phyloP scores from a whole-genome alignment of 2,888 invertebrate genomes.

The Zygaena filipendulae region DNA sequence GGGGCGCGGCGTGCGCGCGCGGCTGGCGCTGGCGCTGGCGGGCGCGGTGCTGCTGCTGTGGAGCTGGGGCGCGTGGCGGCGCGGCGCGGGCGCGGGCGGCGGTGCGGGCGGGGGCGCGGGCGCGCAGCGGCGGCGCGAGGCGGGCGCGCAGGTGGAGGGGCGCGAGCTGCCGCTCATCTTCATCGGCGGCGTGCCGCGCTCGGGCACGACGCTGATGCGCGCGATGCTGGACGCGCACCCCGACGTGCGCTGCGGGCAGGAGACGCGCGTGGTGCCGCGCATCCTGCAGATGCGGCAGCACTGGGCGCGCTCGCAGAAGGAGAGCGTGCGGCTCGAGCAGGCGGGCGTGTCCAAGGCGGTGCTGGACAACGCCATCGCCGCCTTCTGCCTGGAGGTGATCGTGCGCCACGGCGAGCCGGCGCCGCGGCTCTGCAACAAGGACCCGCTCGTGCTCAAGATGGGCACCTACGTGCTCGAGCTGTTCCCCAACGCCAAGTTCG shows the following conservation, averaged over 20 bases:
- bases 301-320: conserved; percentile 95
- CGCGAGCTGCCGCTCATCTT: conserved; percentile 94
- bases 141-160: conserved; percentile 60
- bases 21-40: conserved; percentile 23
- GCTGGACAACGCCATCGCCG: conserved; percentile 94
- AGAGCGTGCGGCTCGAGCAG: conserved; percentile 89
- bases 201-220: conserved; percentile 96
- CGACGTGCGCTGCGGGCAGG: conserved; percentile 96
- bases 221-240: conserved; percentile 99
- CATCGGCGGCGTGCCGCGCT: conserved; percentile 97
- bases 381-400: conserved; percentile 96
- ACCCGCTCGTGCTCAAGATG: conserved; percentile 97
- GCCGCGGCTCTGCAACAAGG: conserved; percentile 96
- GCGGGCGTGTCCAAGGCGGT: conserved; percentile 94
- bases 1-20: conserved; percentile 18
- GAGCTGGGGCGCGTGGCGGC: conserved; percentile 15
- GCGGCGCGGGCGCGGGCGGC: conserved; percentile 14
- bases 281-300: conserved; percentile 95
- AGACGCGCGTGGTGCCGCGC: conserved; percentile 96
- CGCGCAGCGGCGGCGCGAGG: conserved; percentile 7
- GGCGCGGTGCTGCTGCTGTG: conserved; percentile 18
- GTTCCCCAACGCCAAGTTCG: conserved; percentile 97
- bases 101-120: conserved; percentile 10
- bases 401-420: conserved; percentile 97
- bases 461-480: conserved; percentile 91